These are phyloP conservation scores for Nemotelus nigrinus DNA, from an alignment of 2,888 invertebrate genomes.

Conservation along the genomic window DNA sequence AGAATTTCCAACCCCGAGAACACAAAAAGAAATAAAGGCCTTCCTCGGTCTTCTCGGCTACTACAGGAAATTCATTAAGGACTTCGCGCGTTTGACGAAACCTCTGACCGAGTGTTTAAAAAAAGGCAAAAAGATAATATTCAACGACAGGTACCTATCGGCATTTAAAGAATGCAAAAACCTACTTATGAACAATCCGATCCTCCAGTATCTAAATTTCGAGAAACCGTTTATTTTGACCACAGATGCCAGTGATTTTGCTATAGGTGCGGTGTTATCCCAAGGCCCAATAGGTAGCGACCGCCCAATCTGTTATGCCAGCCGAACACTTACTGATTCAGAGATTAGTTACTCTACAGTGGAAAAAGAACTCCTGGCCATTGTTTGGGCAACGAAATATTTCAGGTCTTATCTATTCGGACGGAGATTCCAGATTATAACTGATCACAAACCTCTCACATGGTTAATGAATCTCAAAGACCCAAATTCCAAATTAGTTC, in stretches of 20 bases:
- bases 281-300: slow-evolving; percentile 26
- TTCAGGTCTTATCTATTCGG: slow-evolving; percentile 9
- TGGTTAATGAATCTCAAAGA: background rate
- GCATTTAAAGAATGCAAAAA: slow-evolving; percentile 8
- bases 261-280: slow-evolving; percentile 33
- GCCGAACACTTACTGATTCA: background rate
- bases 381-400: slow-evolving; percentile 16
- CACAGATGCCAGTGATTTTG: slow-evolving; percentile 28
- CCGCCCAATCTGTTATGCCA: slow-evolving; percentile 1
- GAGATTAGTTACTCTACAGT: slow-evolving; percentile 17
- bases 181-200: slow-evolving; percentile 11
- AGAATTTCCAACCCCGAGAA: no score
- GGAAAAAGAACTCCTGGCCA: slow-evolving; percentile 23
- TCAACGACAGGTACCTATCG: background rate
- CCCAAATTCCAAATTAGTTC: slow-evolving; percentile 5
- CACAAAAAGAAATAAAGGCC: no score
- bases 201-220: slow-evolving; percentile 16
- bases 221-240: slow-evolving; percentile 26
- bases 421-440: no score
- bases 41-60: no score
- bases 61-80: no score
- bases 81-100: no score
- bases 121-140: slow-evolving; percentile 3
- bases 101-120: slow-evolving; percentile 1
- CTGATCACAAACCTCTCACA: no score